Conservation (phyloP, 2,797 vertebrate genomes). For the Sebastiscus albofasciatus region DNA sequence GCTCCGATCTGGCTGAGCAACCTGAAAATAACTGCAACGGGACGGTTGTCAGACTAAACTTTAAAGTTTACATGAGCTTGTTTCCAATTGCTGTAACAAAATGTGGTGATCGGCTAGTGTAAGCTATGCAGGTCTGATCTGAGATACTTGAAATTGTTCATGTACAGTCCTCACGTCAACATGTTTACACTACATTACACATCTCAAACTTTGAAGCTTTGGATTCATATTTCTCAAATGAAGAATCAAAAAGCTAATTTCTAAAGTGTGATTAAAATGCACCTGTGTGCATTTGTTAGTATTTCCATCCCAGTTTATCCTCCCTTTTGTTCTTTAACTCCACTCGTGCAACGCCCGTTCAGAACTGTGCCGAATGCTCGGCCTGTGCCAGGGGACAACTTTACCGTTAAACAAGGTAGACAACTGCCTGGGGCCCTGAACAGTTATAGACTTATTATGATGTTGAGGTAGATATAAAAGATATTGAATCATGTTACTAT, state of each 20-base stretch:
- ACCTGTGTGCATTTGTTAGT: not conserved
- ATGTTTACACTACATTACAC: not conserved
- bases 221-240: not conserved
- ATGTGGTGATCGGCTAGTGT: not conserved
- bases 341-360: too few species aligned
- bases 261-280: not conserved
- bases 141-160: not conserved
- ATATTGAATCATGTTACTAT: too few species aligned
- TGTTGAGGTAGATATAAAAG: too few species aligned
- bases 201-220: not conserved
- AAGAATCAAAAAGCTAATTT: not conserved
- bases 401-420: too few species aligned
- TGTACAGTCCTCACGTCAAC: not conserved
- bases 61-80: not conserved
- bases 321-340: not conserved
- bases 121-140: not conserved
- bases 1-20: conserved; percentile 48
- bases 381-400: too few species aligned
- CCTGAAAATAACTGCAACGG: conserved; percentile 43
- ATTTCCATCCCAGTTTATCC: not conserved
- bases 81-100: not conserved
- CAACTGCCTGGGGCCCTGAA: too few species aligned
- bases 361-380: too few species aligned
- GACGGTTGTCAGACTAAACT: conserved; percentile 38
- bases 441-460: too few species aligned